Evolutionary conservation across 2,888 invertebrate genomes (phyloP), one percentile per base, ranked within the genome.

Genomic region (Lycia hirtaria): DNA sequence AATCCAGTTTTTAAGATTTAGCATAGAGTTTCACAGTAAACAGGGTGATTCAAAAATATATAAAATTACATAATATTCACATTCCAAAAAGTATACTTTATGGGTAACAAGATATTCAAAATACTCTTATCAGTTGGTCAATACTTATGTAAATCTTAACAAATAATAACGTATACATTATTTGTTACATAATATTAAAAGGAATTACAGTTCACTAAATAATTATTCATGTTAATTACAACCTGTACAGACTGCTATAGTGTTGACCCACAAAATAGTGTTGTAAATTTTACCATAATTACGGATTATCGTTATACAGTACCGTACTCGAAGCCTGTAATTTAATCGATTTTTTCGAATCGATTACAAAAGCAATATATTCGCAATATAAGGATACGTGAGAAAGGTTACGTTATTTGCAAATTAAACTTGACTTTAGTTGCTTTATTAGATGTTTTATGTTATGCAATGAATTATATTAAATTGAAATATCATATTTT

Each of bases 351-450:
- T 54, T 57, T 49, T 60, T 63, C 12, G 50, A 60, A 48, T 60
- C 45, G 61, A 60, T 76, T 78, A 64, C 64, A 50, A 71, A 73
- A 72, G 60, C 52, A 35, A 60, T 53, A 65, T 45, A 65, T 56
- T 56, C 49, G 41, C 57, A 51, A 54, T 57, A 61, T 60, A 62
- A 62, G 60, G 62, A 59, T 35, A 53, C 40, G 48, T 48, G 58
- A 30, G 53, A 48, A 50, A 22, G 52, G 30, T 52, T 28, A 48
- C 35, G 30, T 51, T 47, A 58, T 63, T 69, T 54, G 38, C 50
- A 28, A 58, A 50, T 37, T 47, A n/a, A 4, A 72, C 73, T 74
- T 72, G 71, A 73, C 68, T 68, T 68, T 64, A 62, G 32, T 51
- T 49, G 35, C 35, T 37, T 41, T 37, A 40, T 56, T 43, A 41